Conservation (phyloP, 2,888 invertebrate genomes). For the Pomacea canaliculata region DNA sequence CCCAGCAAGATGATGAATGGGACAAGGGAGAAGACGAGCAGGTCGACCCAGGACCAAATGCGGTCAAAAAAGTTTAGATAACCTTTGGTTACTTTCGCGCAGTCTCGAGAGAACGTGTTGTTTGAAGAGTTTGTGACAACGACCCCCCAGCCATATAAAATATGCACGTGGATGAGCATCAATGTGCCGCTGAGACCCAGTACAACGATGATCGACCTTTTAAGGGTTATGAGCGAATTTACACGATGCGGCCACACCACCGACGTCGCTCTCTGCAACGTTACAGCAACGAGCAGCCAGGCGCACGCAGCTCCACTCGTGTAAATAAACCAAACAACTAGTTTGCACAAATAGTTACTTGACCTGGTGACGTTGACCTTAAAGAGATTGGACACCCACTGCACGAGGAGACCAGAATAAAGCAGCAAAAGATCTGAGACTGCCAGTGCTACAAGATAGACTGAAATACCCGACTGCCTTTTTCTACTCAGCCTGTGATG, state of each 20-base stretch:
- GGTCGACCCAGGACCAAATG: neutral
- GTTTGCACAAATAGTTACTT: constrained; percentile 12
- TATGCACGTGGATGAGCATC: neutral
- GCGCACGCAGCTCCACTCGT: constrained; percentile 17
- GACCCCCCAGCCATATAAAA: neutral
- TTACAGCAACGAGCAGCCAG: constrained; percentile 30
- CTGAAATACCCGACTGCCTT: neutral
- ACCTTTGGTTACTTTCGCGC: neutral
- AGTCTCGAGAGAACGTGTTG: no score
- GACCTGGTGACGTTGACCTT: neutral
- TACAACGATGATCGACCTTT: neutral
- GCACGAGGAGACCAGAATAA: neutral
- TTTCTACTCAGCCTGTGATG: no score
- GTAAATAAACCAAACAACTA: constrained; percentile 13
- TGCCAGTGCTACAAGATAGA: neutral
- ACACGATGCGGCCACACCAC: constrained; percentile 23
- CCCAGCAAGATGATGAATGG: neutral
- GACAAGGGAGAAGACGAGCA: neutral
- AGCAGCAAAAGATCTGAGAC: neutral
- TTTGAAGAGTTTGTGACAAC: neutral
- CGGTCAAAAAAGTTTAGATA: neutral
- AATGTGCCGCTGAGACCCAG: neutral
- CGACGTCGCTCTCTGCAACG: constrained; percentile 20
- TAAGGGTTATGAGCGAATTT: neutral
- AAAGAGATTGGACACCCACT: neutral